Evolutionary conservation across 2,888 invertebrate species (phyloP).

Genomic region (Rhyacophila evoluta): DNA sequence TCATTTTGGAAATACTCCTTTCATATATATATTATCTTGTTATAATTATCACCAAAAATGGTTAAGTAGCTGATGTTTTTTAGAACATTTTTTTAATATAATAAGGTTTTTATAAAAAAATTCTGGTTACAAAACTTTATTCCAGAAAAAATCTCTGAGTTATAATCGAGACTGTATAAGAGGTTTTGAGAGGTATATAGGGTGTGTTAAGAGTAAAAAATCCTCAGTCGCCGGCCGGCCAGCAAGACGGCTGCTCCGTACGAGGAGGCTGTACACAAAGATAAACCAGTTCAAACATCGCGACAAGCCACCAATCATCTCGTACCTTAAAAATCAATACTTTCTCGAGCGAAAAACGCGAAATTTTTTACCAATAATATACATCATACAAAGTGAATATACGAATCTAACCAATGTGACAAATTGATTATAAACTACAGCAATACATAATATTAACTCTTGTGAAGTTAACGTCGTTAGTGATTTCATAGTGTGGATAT

Average conservation of each 20-base stretch:
- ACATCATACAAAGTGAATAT: neutral
- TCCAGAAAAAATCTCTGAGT: neutral
- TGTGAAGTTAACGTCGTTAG: neutral
- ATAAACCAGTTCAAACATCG: conserved; percentile 10
- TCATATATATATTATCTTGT: no score
- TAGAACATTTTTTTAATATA: no score
- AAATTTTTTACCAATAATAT: neutral
- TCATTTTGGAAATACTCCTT: no score
- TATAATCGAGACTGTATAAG: neutral
- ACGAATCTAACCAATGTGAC: neutral
- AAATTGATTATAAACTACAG: no score
- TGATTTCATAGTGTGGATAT: neutral
- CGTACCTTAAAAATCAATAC: neutral
- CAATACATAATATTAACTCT: neutral
- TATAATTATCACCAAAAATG: no score
- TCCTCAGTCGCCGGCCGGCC: conserved; percentile 46
- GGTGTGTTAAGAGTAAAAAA: conserved; percentile 36
- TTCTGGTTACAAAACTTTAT: neutral
- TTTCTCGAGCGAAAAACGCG: neutral
- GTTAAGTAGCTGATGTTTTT: no score
- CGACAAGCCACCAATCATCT: neutral
- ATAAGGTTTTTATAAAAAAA: no score
- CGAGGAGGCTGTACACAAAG: conserved; percentile 8
- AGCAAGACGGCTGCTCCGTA: conserved; percentile 38
- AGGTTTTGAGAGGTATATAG: conserved; percentile 43